These are phyloP conservation scores for Riptortus pedestris DNA, from an alignment of 1,140 invertebrate species.

Conservation along the genomic window DNA sequence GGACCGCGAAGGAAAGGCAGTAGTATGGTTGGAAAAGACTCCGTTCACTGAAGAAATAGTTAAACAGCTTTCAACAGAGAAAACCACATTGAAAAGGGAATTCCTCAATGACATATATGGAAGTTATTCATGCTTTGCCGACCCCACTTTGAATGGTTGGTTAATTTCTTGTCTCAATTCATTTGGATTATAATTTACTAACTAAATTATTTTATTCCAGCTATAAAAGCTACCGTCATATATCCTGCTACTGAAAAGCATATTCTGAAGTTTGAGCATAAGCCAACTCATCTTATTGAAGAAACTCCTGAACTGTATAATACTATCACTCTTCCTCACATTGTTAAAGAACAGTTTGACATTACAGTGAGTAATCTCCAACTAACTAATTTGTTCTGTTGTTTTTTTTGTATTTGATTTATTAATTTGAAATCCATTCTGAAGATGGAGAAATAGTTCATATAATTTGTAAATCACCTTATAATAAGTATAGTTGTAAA, in stretches of 20 bases:
- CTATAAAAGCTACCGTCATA: slow-evolving; percentile 73
- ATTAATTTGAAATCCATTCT: too few species aligned
- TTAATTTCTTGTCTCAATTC: slow-evolving; percentile 41
- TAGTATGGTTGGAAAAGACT: slow-evolving; percentile 76
- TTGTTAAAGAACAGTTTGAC: slow-evolving; percentile 58
- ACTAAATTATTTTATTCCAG: slow-evolving; percentile 41
- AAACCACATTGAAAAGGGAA: slow-evolving; percentile 46
- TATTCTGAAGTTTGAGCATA: slow-evolving; percentile 69
- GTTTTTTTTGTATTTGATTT: too few species aligned
- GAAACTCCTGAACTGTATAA: slow-evolving; percentile 80
- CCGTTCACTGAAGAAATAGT: slow-evolving; percentile 58
- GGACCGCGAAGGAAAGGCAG: slow-evolving; percentile 47
- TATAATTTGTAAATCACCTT: too few species aligned
- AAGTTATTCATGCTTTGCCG: slow-evolving; percentile 62
- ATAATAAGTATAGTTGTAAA: too few species aligned
- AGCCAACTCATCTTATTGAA: slow-evolving; percentile 59
- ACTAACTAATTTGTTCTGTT: neutral
- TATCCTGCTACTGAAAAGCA: slow-evolving; percentile 88
- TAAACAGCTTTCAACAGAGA: slow-evolving; percentile 47
- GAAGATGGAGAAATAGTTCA: too few species aligned
- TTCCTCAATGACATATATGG: slow-evolving; percentile 83
- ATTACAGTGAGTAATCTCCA: slow-evolving; percentile 59
- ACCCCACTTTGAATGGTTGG: slow-evolving; percentile 55
- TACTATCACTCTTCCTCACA: slow-evolving; percentile 62
- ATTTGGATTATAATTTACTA: slow-evolving; percentile 38